Base-by-base conservation (phyloP, 2,113 vertebrate species). In the Heterotilapia buettikoferi region DNA sequence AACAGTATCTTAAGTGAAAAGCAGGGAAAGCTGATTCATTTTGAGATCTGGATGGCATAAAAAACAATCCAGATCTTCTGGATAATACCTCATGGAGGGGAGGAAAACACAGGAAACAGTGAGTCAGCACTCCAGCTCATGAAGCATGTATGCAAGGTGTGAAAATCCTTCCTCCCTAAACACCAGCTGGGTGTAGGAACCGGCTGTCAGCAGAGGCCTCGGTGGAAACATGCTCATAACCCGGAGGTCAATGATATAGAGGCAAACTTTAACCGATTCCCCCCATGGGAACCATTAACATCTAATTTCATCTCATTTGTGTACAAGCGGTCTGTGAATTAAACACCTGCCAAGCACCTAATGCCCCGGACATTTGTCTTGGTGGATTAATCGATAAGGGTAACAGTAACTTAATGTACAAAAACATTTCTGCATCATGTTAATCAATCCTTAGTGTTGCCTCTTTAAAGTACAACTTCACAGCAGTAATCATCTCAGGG, bases 321-420 rank as follows among this genome's bases (percentile, higher is more conserved):
- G 90, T 50, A 83, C 83, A 85, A 87, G 36, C 61, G 21, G 66
- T 31, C 63, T 71, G 61, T 81, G 80, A 86, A 85, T 90, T 84
- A 88, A 92, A 90, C 90, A 91, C 87, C 90, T 92, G 88, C 88
- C 84, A 84, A 79, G 90, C 84, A 52, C 38, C 45, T 68, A 90
- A 89, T 33, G 61, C 56, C 84, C 78, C 36, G 57, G 87, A 86
- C 59, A 47, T 84, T 84, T 33, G 71, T 66, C 56, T 84, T 5
- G 1, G 78, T 43, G 84, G 83, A 84, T 59, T 45, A 90, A 92
- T 92, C 57, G 50, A 85, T 83, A 53, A 43, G 9, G 45, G 63
- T 79, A 73, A 82, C n/a, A 18, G 31, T 5, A 57, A 85, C 61
- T 85, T 85, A 78, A 78, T 78, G 71, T 76, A 50, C 43, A 50